Conservation (phyloP, 23 tunicate genomes). For the Styela clava region DNA sequence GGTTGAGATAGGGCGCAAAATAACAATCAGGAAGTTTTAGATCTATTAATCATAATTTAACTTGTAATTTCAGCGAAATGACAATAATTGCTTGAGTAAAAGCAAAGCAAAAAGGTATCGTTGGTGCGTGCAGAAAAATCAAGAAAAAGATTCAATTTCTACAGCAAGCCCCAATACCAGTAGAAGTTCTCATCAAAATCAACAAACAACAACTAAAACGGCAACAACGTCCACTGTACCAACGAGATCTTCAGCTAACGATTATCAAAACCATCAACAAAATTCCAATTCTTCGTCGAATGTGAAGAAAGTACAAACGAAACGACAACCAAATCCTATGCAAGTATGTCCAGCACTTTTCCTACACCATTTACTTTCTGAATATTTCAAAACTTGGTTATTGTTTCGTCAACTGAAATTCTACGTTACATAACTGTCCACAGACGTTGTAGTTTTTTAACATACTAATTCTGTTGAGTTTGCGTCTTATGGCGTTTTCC, state of each 20-base stretch:
- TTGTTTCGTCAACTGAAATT: too few relatives aligned
- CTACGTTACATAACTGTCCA: too few relatives aligned
- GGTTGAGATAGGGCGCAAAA: too few relatives aligned
- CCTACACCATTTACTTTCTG: too few relatives aligned
- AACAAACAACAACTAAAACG: neutral
- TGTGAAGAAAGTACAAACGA: neutral
- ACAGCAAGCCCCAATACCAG: neutral
- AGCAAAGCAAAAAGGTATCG: slow-evolving; percentile 93
- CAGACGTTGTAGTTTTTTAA: too few relatives aligned
- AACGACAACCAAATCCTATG: neutral
- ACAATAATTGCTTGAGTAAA: slow-evolving; percentile 92
- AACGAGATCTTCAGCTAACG: neutral
- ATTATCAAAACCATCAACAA: neutral
- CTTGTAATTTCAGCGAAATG: slow-evolving; percentile 83
- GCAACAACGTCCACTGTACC: neutral
- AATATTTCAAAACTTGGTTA: too few relatives aligned
- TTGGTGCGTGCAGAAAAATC: slow-evolving; percentile 69
- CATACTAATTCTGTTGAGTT: too few relatives aligned
- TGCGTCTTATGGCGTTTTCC: too few relatives aligned
- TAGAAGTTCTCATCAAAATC: neutral
- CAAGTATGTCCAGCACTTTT: too few relatives aligned
- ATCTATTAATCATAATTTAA: too few relatives aligned
- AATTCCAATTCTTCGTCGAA: neutral
- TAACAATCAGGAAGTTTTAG: too few relatives aligned
- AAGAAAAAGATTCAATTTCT: neutral